Evolutionary conservation across 2,797 vertebrate species (phyloP).

Genomic region (Phalloptychus januarius): DNA sequence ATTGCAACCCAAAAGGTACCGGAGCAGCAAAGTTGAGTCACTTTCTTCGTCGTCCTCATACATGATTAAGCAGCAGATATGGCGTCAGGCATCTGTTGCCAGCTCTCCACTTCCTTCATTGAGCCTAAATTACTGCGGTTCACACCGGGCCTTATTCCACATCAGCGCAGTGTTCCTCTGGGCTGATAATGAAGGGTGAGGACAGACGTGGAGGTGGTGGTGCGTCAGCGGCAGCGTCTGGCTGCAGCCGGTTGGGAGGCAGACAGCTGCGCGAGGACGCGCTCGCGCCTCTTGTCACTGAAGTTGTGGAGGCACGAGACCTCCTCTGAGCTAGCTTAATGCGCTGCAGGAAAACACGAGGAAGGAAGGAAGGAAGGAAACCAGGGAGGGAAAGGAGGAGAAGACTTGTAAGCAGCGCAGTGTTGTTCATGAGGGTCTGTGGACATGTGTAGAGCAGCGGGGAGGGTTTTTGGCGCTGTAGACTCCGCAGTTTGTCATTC

Average conservation of each 20-base stretch:
- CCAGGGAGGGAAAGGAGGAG: slow-evolving; percentile 51
- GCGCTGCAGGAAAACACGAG: slow-evolving; percentile 38
- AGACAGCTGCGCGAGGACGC: slow-evolving; percentile 73
- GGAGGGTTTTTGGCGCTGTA: slow-evolving; percentile 51
- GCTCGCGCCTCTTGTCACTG: slow-evolving; percentile 9
- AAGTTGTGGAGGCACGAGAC: slow-evolving; percentile 49
- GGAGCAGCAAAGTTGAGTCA: no score
- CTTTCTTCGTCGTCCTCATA: not conserved
- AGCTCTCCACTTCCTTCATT: not conserved
- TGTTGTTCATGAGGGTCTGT: not conserved
- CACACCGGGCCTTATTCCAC: not conserved
- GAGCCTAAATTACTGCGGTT: not conserved
- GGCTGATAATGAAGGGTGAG: slow-evolving; percentile 24
- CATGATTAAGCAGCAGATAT: not conserved
- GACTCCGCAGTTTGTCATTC: slow-evolving; percentile 61
- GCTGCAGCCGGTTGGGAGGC: slow-evolving; percentile 77
- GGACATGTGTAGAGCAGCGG: slow-evolving; percentile 32
- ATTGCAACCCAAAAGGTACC: not conserved
- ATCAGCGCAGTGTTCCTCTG: slow-evolving; percentile 12
- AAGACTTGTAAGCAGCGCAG: slow-evolving; percentile 35
- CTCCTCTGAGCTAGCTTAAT: slow-evolving; percentile 50
- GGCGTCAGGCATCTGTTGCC: not conserved
- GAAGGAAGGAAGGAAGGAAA: slow-evolving; percentile 38
- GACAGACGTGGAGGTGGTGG: slow-evolving; percentile 34
- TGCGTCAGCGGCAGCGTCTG: slow-evolving; percentile 71